Evolutionary conservation across 2,113 vertebrate species (phyloP), one percentile per base, ranked within the genome.

Genomic region (Noturus placidus): DNA sequence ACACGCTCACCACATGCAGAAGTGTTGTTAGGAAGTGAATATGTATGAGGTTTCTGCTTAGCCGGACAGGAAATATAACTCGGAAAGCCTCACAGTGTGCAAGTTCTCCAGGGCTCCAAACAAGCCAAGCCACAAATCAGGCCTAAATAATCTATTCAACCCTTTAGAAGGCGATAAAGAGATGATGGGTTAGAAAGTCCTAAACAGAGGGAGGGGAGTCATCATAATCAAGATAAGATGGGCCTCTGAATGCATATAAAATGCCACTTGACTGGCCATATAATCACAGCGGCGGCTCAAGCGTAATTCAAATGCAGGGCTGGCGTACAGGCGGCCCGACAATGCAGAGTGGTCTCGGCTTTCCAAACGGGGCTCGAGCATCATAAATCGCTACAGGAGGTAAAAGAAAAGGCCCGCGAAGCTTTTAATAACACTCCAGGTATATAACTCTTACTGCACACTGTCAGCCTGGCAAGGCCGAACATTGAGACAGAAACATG

Each of bases 231-330:
- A 94, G 92, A 94, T 92, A 93, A 94, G 92, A 94, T 86, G 87
- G 83, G 87, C 91, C 91, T 91, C 83, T 87, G 91, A 94, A 94
- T 93, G 91, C 92, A 93, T 93, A 92, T 89, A 93, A 93, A 90
- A 83, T 76, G 87, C 86, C 72, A 87, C 88, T 90, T 91, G 88
- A 91, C 91, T 92, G 89, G 54, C 91, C 85, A 91, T 91, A 90
- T 95, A 94, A 94, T 92, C 92, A 91, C 90, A 89, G 87, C 87
- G 88, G 77, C 89, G 61, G 78, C 89, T 85, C 61, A 30, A 82
- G 88, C 89, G 70, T 89, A 87, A 83, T 94, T 93, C 90, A 92
- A 89, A 92, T 88, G 83, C 87, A 88, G 76, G 87, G 88, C 89
- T 35, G 65, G 76, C 35, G 50, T 57, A 52, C 86, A 82, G 13